Base-by-base conservation (phyloP, 2,113 vertebrate species). In the Narcine bancroftii region DNA sequence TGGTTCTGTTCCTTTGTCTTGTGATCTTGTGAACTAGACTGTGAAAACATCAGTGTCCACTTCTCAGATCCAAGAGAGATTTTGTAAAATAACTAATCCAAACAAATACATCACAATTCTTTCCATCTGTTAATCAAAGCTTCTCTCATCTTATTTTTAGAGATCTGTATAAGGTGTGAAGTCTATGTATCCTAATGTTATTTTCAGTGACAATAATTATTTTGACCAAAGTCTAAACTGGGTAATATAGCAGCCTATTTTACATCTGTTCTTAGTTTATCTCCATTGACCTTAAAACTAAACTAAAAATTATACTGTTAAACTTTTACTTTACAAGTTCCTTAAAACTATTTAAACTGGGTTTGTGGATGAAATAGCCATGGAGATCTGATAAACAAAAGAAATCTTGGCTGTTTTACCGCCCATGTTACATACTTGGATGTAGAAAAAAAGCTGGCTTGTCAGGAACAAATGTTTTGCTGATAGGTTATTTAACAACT, bases 371-470 rank as follows among this genome's bases (percentile, higher is more conserved):
- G 21, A 29, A 87, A 87, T 87, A 60, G 36, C 81, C n/a, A 87
- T 60, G 50, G 81, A 87, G 17, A 60, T 53, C 15, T 2, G 33
- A 36, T 87, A 60, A 87, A 60, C 81, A 85, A 36, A n/a, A n/a
- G 53, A 33, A 33, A 60, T 85, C 36, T 60, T 56, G 81, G 81
- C 33, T 85, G 50, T 60, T 33, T 60, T 50, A 63, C 33, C 60
- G 81, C 33, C 50, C 15, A 36, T 87, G 53, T 11, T 87, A 87
- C 0, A 63, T 87, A 63, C 39, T n/a, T 63, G 21, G 53, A 60
- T 87, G 81, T 63, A 87, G 4, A 87, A 83, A n/a, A 79, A 87
- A 60, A 36, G 50, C 50, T 85, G 53, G 53, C 53, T 60, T 85
- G 81, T 87, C 53, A 87, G 81, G 0, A 21, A 6, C 33, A 87